These are phyloP conservation scores for Pseudochirops corinnae DNA, from an alignment of 2,797 vertebrate species.

Conservation along the genomic window DNA sequence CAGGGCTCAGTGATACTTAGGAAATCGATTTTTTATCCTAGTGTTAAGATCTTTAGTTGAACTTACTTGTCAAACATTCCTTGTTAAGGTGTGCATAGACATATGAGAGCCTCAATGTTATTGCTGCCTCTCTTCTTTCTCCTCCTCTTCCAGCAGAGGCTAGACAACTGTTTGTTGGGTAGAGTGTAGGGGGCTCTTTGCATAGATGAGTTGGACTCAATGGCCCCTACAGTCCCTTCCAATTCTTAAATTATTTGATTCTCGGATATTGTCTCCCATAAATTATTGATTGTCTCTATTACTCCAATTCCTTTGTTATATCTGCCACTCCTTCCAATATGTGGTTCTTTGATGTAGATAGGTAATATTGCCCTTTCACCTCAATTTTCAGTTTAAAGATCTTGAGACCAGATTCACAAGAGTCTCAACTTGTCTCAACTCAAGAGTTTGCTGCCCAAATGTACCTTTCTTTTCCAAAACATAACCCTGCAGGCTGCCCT, in stretches of 20 bases:
- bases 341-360: background rate
- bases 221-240: background rate
- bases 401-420: background rate
- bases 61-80: background rate
- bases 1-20: background rate
- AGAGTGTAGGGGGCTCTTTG: background rate
- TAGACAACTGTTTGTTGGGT: background rate
- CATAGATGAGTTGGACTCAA: background rate
- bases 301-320: background rate
- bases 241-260: background rate
- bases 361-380: background rate
- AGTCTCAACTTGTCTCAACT: background rate
- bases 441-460: background rate
- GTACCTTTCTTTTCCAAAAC: background rate
- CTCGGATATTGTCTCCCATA: background rate
- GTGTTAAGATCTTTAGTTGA: background rate
- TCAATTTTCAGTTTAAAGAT: background rate
- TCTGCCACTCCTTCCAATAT: background rate
- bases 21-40: background rate
- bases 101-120: background rate
- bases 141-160: background rate
- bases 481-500: background rate
- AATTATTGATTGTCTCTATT: background rate
- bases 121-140: background rate
- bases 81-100: background rate